These are phyloP conservation scores for Catonia carolina DNA, from an alignment of 2,888 invertebrate species.

Conservation along the genomic window DNA sequence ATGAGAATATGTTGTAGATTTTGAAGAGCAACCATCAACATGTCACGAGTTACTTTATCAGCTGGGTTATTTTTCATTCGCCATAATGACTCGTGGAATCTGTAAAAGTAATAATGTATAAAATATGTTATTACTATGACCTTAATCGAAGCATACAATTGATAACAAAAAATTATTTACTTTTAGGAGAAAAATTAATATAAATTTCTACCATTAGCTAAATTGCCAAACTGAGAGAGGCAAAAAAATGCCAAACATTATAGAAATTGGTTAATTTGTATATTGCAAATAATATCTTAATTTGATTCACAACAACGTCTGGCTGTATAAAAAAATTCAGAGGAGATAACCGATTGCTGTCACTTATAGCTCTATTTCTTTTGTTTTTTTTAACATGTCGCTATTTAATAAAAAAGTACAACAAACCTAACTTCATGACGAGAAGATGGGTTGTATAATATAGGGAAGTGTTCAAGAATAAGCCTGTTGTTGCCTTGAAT, in stretches of 20 bases:
- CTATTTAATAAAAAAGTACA: not conserved
- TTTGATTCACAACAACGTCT: no score
- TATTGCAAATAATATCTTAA: no score
- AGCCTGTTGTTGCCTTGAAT: conserved; percentile 69
- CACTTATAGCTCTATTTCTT: no score
- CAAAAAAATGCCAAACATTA: no score
- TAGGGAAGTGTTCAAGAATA: conserved; percentile 64
- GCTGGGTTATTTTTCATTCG: conserved; percentile 51
- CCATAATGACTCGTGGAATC: conserved; percentile 76
- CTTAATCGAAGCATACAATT: no score
- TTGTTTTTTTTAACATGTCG: not conserved
- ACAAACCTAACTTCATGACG: conserved; percentile 47
- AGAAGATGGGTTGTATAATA: conserved; percentile 40
- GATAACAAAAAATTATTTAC: no score
- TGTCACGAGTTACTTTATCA: conserved; percentile 57
- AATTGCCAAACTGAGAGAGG: no score
- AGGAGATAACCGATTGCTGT: no score
- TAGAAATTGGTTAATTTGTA: no score
- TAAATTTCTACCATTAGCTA: no score
- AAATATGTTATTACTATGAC: not conserved
- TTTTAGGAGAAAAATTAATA: no score
- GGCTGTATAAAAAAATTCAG: no score
- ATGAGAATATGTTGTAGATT: conserved; percentile 75
- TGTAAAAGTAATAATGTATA: conserved; percentile 38
- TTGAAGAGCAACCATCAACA: conserved; percentile 88